Conservation (phyloP, 2,888 invertebrate genomes). For the Euplagia quadripunctaria region DNA sequence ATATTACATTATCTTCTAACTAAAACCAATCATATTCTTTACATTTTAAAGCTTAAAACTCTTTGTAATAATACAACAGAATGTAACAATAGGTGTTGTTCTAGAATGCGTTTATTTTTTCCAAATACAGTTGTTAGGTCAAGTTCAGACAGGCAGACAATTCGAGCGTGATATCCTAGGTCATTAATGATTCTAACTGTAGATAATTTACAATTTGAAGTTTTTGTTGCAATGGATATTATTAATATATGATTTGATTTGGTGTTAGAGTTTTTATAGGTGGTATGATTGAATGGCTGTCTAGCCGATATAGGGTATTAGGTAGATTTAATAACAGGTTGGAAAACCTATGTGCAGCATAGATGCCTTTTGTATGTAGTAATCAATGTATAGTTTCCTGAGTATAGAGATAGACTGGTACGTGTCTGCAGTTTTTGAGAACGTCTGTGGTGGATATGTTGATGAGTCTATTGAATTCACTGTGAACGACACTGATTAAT, state of each 20-base stretch:
- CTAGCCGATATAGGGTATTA: not conserved
- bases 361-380: not conserved
- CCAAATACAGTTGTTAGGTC: slow-evolving; percentile 60
- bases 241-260: slow-evolving; percentile 6
- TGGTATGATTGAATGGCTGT: not conserved
- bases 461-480: no score
- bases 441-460: no score
- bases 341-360: not conserved
- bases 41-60: not conserved
- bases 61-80: slow-evolving; percentile 10
- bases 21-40: slow-evolving; percentile 31
- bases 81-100: slow-evolving; percentile 52
- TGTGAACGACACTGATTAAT: no score
- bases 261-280: not conserved
- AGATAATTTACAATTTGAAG: slow-evolving; percentile 18
- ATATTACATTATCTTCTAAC: slow-evolving; percentile 18
- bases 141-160: slow-evolving; percentile 66
- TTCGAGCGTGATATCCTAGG: slow-evolving; percentile 55
- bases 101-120: slow-evolving; percentile 49
- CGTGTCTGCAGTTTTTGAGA: no score
- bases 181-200: slow-evolving; percentile 47
- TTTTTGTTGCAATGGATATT: slow-evolving; percentile 36
- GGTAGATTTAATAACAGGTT: not conserved
- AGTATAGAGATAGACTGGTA: no score
- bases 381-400: no score